phyloP scores from a whole-genome alignment of 92 coral and sea anemone species.

The Zoanthus sociatus region DNA sequence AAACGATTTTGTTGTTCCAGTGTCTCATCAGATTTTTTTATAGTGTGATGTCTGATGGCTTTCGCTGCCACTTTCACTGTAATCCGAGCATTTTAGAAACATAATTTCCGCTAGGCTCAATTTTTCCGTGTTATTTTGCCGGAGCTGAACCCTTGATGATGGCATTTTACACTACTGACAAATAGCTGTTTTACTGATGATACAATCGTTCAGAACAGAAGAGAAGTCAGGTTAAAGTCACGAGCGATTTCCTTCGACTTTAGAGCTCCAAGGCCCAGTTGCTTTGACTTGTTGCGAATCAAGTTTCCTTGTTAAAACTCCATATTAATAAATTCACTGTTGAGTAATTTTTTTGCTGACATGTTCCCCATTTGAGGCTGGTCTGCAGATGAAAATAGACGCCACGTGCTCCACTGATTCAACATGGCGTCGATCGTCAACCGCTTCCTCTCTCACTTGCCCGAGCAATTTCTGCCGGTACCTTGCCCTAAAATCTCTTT shows the following conservation, averaged over 20 bases:
- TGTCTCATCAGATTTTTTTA: too few relatives aligned
- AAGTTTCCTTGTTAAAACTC: neutral
- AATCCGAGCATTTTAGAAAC: slow-evolving; percentile 46
- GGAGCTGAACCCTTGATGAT: too few relatives aligned
- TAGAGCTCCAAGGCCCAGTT: slow-evolving; percentile 21
- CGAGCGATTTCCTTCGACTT: slow-evolving; percentile 29
- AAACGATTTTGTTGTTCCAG: too few relatives aligned
- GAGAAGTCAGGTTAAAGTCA: slow-evolving; percentile 53
- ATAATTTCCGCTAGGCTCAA: slow-evolving; percentile 33
- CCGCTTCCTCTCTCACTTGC: slow-evolving; percentile 3
- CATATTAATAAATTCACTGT: too few relatives aligned
- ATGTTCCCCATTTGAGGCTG: neutral
- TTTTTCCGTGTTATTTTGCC: slow-evolving; percentile 44
- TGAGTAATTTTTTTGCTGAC: too few relatives aligned
- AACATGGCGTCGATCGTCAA: too few relatives aligned
- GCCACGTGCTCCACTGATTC: too few relatives aligned
- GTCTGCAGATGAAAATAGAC: slow-evolving; percentile 9
- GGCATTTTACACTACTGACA: slow-evolving; percentile 43
- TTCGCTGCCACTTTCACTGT: neutral
- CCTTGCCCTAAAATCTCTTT: slow-evolving; percentile 30
- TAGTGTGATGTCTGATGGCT: too few relatives aligned
- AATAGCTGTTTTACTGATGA: slow-evolving; percentile 38
- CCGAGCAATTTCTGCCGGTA: slow-evolving; percentile 23
- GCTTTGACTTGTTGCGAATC: too few relatives aligned
- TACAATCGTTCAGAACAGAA: slow-evolving; percentile 31